Evolutionary conservation across 2,113 vertebrate species (phyloP).

Genomic region (Phaetusa simplex): DNA sequence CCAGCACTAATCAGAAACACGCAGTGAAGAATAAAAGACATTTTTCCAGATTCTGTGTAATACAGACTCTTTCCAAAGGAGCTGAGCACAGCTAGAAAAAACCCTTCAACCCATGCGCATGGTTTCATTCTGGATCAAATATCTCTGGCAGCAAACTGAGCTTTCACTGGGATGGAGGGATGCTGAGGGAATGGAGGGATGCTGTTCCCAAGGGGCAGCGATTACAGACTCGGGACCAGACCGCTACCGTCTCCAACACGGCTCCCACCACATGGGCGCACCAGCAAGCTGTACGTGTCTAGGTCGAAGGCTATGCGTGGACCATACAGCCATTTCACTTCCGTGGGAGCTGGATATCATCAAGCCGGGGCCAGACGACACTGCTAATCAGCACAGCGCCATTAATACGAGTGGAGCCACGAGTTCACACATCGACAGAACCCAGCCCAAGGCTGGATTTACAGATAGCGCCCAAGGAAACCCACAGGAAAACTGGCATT

Average conservation of each 20-base stretch:
- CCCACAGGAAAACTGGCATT: not conserved
- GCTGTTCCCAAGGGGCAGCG: not conserved
- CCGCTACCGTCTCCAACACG: not conserved
- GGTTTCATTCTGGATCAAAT: slow-evolving; percentile 11
- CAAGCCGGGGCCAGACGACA: not conserved
- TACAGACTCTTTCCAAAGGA: slow-evolving; percentile 14
- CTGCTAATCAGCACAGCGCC: not conserved
- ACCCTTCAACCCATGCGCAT: not conserved
- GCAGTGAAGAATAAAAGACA: not conserved
- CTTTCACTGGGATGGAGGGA: not conserved
- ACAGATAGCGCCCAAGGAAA: not conserved
- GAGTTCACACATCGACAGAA: not conserved
- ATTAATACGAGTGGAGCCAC: not conserved
- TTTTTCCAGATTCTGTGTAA: slow-evolving; percentile 35
- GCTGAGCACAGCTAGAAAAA: slow-evolving; percentile 34
- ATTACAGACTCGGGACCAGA: not conserved
- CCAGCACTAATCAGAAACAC: slow-evolving; percentile 66
- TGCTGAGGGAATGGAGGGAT: not conserved
- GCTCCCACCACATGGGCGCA: not conserved
- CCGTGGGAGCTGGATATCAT: not conserved
- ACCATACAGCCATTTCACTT: not conserved
- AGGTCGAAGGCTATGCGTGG: not conserved
- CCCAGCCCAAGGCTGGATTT: not conserved
- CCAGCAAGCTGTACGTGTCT: not conserved
- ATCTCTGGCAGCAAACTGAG: not conserved